Evolutionary conservation across 23 tunicate species (phyloP).

Genomic region (Styela clava): DNA sequence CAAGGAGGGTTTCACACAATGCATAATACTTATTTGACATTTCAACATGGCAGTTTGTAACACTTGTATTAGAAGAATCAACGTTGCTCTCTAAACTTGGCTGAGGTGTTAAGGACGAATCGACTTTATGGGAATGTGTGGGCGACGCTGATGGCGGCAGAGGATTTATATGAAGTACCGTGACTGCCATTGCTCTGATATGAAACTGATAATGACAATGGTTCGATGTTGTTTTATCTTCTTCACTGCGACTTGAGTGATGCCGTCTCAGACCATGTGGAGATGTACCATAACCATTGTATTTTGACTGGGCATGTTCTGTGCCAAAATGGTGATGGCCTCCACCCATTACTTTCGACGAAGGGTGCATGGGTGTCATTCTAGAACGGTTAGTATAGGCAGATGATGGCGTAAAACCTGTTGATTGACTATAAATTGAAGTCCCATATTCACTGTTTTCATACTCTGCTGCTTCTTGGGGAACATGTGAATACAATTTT

Average conservation of each 20-base stretch:
- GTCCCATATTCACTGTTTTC: conserved; percentile 15
- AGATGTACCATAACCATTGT: background rate
- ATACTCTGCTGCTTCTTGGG: background rate
- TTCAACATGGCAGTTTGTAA: background rate
- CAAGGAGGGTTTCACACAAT: background rate
- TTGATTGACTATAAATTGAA: conserved; percentile 4
- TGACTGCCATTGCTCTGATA: conserved; percentile 31
- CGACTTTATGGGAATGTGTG: background rate
- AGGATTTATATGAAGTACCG: conserved; percentile 56
- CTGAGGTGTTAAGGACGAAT: background rate
- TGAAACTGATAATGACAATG: conserved; percentile 38
- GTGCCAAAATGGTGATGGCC: background rate
- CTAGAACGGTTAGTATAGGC: background rate
- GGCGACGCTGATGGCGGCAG: conserved; percentile 1
- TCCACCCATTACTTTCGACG: background rate
- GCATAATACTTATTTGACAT: conserved; percentile 3
- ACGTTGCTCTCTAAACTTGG: background rate
- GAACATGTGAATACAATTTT: background rate
- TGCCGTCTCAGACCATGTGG: background rate
- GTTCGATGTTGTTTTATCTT: background rate
- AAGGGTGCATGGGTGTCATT: background rate
- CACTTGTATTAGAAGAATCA: background rate
- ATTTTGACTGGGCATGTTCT: background rate
- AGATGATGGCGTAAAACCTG: conserved; percentile 10
- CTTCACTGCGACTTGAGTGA: background rate